phyloP scores from a whole-genome alignment of 2,888 invertebrate species.

The Carcina quercana region DNA sequence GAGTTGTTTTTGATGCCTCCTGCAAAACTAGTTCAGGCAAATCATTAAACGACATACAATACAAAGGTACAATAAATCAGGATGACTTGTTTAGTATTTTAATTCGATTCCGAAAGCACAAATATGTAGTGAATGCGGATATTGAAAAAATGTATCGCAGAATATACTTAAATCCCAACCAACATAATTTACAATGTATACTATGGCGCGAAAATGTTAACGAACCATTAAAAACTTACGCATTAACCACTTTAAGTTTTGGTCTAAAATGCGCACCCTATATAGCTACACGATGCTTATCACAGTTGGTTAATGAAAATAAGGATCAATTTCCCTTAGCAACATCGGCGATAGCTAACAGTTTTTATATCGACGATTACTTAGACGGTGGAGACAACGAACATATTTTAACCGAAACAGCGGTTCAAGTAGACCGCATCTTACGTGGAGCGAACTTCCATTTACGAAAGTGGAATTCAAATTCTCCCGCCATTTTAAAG shows the following conservation, averaged over 20 bases:
- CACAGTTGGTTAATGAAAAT: slow-evolving; percentile 8
- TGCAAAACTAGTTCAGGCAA: slow-evolving; percentile 3
- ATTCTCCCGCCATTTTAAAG: slow-evolving; percentile 4
- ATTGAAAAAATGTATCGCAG: slow-evolving; percentile 10
- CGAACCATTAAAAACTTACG: slow-evolving; percentile 6
- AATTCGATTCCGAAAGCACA: slow-evolving; percentile 7
- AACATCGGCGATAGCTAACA: not conserved
- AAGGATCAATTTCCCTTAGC: slow-evolving; percentile 1
- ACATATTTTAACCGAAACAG: slow-evolving; percentile 1
- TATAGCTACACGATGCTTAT: slow-evolving; percentile 11
- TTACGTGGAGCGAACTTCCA: slow-evolving; percentile 6
- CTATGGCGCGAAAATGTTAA: slow-evolving; percentile 9
- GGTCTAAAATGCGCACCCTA: slow-evolving; percentile 12
- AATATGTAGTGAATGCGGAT: slow-evolving; percentile 7
- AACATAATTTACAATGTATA: slow-evolving; percentile 6
- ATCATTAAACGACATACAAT: slow-evolving; percentile 9
- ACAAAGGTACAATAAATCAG: slow-evolving; percentile 8
- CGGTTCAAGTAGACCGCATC: slow-evolving; percentile 1
- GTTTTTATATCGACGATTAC: slow-evolving; percentile 6
- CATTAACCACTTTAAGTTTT: slow-evolving; percentile 12
- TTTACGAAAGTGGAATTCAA: slow-evolving; percentile 10
- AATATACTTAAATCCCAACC: slow-evolving; percentile 6
- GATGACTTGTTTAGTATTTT: slow-evolving; percentile 9
- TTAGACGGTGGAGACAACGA: slow-evolving; percentile 3
- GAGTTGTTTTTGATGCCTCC: slow-evolving; percentile 7